Evolutionary conservation across 2,113 vertebrate species (phyloP).

Genomic region (Phylloscopus trochilus): DNA sequence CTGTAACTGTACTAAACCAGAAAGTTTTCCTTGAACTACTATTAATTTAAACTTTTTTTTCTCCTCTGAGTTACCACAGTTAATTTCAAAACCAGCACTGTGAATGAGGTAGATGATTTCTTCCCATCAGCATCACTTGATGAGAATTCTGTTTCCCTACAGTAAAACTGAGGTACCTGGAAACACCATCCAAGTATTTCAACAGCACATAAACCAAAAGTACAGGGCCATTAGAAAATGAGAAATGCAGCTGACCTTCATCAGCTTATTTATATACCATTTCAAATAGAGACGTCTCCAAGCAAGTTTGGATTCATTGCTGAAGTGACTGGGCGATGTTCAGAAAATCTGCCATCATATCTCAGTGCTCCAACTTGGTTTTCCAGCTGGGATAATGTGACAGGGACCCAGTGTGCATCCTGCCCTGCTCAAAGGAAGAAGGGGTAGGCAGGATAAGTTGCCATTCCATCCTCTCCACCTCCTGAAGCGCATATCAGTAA

Average conservation of each 20-base stretch:
- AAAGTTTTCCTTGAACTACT: neutral
- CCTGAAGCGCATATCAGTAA: neutral
- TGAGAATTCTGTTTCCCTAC: neutral
- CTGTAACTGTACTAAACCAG: neutral
- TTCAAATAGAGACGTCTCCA: neutral
- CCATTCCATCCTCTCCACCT: neutral
- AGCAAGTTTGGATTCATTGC: neutral
- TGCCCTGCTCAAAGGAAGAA: neutral
- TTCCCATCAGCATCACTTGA: neutral
- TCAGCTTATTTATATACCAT: neutral
- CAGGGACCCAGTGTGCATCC: neutral
- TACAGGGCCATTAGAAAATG: neutral
- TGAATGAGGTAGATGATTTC: neutral
- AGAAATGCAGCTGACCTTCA: neutral
- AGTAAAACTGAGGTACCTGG: neutral
- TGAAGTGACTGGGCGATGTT: neutral
- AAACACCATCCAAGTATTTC: slow-evolving; percentile 7
- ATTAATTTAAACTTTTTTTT: neutral
- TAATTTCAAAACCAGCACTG: slow-evolving; percentile 39
- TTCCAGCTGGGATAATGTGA: neutral
- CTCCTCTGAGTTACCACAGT: neutral
- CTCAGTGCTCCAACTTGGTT: neutral
- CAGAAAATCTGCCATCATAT: neutral
- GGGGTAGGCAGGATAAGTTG: neutral
- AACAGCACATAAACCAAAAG: neutral